Percentiles rank a stretch among this genome's conserved stretches.
These are phyloP conservation scores for Cosmorhoe ocellata DNA, from an alignment of 2,888 invertebrate species.

Conservation along the genomic window DNA sequence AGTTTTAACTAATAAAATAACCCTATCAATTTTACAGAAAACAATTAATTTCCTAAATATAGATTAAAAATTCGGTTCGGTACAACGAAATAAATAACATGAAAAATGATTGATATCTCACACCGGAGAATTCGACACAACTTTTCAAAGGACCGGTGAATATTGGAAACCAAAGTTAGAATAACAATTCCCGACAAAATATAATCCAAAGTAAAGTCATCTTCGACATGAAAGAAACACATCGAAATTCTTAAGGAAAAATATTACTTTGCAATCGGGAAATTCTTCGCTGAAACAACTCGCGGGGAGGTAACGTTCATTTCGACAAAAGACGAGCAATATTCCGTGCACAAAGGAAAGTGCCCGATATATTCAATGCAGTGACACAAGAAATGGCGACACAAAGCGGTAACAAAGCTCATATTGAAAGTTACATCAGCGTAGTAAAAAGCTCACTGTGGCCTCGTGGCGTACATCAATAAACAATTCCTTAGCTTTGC, in stretches of 20 bases:
- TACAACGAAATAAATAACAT: constrained; percentile 16
- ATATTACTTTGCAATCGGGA: constrained; percentile 82
- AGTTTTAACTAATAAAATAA: neutral
- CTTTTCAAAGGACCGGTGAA: constrained; percentile 44
- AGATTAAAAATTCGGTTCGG: no score
- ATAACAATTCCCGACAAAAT: constrained; percentile 68
- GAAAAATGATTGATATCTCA: constrained; percentile 43
- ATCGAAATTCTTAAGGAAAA: constrained; percentile 80
- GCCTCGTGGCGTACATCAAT: constrained; percentile 8
- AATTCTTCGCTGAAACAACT: constrained; percentile 80
- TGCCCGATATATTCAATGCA: constrained; percentile 82
- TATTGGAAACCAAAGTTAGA: constrained; percentile 61
- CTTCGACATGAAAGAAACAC: constrained; percentile 78
- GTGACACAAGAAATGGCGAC: constrained; percentile 81
- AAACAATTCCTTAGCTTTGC: neutral
- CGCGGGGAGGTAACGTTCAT: constrained; percentile 79
- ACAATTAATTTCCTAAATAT: no score
- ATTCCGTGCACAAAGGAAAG: constrained; percentile 80
- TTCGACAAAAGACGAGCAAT: constrained; percentile 81
- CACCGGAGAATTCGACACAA: constrained; percentile 37
- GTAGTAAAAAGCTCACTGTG: constrained; percentile 29
- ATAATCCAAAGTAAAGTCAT: constrained; percentile 77
- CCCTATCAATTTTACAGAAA: neutral
- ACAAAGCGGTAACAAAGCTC: constrained; percentile 80
- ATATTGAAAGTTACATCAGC: constrained; percentile 75